These are phyloP conservation scores for Perca schrenkii DNA, from an alignment of 2,113 vertebrate genomes.

Conservation along the genomic window DNA sequence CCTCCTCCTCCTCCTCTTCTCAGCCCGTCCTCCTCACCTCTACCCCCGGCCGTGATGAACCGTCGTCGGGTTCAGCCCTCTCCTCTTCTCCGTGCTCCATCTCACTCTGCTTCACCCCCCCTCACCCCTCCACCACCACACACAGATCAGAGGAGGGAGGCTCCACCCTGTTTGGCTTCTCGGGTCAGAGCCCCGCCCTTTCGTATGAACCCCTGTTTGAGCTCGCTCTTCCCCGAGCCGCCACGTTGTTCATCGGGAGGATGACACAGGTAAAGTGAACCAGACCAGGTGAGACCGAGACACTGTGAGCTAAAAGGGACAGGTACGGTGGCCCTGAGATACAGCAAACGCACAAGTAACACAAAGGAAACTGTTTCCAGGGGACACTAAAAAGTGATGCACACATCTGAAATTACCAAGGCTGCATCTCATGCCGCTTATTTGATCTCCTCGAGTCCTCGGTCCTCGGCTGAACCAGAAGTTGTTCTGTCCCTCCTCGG, in stretches of 20 bases:
- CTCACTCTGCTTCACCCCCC: slow-evolving; percentile 87
- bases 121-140: slow-evolving; percentile 77
- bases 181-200: slow-evolving; percentile 77
- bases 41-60: slow-evolving; percentile 80
- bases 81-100: slow-evolving; percentile 32
- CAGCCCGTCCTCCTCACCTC: slow-evolving; percentile 68
- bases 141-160: slow-evolving; percentile 33
- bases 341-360: no score
- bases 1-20: slow-evolving; percentile 13
- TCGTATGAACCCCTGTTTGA: slow-evolving; percentile 92
- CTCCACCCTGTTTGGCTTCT: slow-evolving; percentile 28
- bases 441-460: no score
- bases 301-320: no score
- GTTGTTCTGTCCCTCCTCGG: no score
- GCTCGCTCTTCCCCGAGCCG: slow-evolving; percentile 91
- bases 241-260: slow-evolving; percentile 88
- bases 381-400: no score
- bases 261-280: slow-evolving; percentile 84
- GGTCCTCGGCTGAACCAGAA: no score
- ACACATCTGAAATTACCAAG: no score
- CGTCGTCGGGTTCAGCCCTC: slow-evolving; percentile 60
- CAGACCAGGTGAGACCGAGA: background rate
- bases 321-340: no score
- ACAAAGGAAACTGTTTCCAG: no score
- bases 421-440: no score